These are phyloP conservation scores for Scrobipalpa costella DNA, from an alignment of 2,888 invertebrate genomes.

Conservation along the genomic window DNA sequence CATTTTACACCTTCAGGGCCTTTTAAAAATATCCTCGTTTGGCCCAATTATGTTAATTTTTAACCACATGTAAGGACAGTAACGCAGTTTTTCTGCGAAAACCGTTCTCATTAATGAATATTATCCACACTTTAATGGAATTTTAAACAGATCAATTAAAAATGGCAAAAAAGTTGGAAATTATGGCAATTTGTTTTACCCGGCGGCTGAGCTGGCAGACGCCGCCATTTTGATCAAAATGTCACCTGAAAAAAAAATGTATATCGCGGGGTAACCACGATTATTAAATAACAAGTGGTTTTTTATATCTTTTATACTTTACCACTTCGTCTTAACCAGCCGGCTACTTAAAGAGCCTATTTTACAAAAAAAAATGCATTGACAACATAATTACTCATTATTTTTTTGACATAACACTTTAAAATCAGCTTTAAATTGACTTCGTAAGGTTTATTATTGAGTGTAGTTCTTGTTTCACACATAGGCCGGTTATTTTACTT, in stretches of 20 bases:
- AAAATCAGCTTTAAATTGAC: conserved; percentile 31
- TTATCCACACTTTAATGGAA: conserved; percentile 20
- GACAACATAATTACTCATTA: conserved; percentile 54
- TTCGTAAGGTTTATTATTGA: conserved; percentile 33
- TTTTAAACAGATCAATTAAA: conserved; percentile 20
- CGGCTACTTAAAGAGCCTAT: conserved; percentile 37
- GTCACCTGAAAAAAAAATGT: conserved; percentile 17
- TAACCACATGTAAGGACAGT: neutral
- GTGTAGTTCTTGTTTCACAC: conserved; percentile 37
- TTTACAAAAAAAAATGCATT: conserved; percentile 38
- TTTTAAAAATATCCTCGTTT: neutral
- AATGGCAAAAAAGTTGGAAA: conserved; percentile 1
- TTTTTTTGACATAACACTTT: conserved; percentile 33
- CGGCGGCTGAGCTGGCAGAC: neutral
- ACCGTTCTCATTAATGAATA: conserved; percentile 11
- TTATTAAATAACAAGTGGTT: conserved; percentile 35
- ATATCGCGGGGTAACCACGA: conserved; percentile 20
- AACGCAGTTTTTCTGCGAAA: neutral
- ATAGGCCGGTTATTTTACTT: conserved; percentile 36
- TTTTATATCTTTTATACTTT: conserved; percentile 26
- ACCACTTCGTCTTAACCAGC: conserved; percentile 28
- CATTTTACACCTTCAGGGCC: neutral
- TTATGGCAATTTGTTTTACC: conserved; percentile 19
- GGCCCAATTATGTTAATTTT: conserved; percentile 12
- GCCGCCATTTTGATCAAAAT: conserved; percentile 20